phyloP scores from a whole-genome alignment of 2,797 vertebrate genomes.

The Kryptolebias ocellatus region DNA sequence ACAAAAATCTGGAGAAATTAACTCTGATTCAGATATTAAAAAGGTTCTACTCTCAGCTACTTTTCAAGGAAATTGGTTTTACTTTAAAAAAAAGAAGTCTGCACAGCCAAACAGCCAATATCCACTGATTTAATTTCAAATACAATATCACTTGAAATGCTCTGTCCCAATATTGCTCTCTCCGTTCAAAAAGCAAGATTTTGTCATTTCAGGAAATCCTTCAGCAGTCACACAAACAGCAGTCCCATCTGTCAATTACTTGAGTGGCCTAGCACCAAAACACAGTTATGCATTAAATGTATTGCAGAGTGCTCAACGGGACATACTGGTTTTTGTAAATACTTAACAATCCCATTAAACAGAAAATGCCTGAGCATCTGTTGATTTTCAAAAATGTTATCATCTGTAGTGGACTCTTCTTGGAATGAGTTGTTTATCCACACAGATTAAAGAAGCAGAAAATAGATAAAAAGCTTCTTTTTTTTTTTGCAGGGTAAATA shows the following conservation, averaged over 20 bases:
- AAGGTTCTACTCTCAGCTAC: constrained; percentile 26
- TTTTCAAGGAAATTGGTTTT: constrained; percentile 40
- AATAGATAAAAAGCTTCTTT: constrained; percentile 61
- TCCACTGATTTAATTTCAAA: constrained; percentile 51
- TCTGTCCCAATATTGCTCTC: constrained; percentile 41
- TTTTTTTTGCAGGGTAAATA: constrained; percentile 64
- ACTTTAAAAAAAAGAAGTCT: constrained; percentile 17
- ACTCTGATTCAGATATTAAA: constrained; percentile 22
- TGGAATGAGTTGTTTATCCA: constrained; percentile 71
- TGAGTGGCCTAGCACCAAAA: constrained; percentile 59
- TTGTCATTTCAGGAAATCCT: constrained; percentile 67
- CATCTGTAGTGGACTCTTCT: constrained; percentile 69
- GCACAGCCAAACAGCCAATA: constrained; percentile 43
- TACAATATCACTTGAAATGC: constrained; percentile 45
- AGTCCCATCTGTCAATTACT: constrained; percentile 79
- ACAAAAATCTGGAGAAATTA: constrained; percentile 9
- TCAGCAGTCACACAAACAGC: constrained; percentile 61
- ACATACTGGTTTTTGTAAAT: constrained; percentile 65
- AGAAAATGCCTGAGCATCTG: constrained; percentile 61
- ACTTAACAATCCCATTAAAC: constrained; percentile 74
- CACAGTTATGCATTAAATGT: constrained; percentile 69
- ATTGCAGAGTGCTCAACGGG: constrained; percentile 44
- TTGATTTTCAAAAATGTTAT: constrained; percentile 72
- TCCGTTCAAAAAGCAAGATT: constrained; percentile 44
- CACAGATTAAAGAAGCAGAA: constrained; percentile 66